These are phyloP conservation scores for Apotomis betuletana DNA, from an alignment of 2,888 invertebrate species.

Conservation along the genomic window DNA sequence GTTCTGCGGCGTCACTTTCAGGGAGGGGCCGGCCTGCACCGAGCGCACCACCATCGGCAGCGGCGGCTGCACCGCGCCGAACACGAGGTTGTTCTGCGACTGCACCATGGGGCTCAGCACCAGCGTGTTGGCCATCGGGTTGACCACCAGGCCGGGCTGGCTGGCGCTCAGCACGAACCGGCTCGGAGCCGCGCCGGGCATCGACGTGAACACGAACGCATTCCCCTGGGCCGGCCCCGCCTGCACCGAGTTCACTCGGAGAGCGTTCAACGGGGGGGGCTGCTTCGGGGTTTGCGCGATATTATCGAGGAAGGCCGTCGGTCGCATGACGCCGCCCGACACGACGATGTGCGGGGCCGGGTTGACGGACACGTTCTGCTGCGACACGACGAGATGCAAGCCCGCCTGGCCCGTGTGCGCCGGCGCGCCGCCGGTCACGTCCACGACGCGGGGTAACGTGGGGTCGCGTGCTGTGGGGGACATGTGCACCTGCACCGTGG, in stretches of 20 bases:
- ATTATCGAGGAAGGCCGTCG: too few relatives aligned
- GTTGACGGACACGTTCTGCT: background rate
- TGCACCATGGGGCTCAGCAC: too few relatives aligned
- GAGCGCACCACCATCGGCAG: slow-evolving; percentile 2
- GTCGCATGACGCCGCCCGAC: too few relatives aligned
- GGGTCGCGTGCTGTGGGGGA: background rate
- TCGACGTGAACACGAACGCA: background rate
- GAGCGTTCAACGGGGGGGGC: background rate
- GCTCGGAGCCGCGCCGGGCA: background rate
- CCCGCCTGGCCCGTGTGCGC: background rate
- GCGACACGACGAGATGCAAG: background rate
- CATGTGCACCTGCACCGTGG: background rate
- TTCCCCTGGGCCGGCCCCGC: background rate
- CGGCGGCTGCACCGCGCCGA: background rate
- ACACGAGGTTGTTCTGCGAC: too few relatives aligned
- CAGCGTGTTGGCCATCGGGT: too few relatives aligned
- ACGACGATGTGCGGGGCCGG: background rate
- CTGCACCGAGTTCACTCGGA: background rate
- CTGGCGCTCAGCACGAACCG: background rate
- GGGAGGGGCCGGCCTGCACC: slow-evolving; percentile 1
- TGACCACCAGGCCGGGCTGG: too few relatives aligned
- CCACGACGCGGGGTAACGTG: background rate
- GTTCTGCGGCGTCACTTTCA: background rate
- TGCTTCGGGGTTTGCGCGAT: too few relatives aligned
- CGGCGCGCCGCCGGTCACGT: background rate